Evolutionary conservation across 1,140 invertebrate genomes (phyloP), one percentile per base, ranked within the genome.

Genomic region (Drosophila pseudoananassae): DNA sequence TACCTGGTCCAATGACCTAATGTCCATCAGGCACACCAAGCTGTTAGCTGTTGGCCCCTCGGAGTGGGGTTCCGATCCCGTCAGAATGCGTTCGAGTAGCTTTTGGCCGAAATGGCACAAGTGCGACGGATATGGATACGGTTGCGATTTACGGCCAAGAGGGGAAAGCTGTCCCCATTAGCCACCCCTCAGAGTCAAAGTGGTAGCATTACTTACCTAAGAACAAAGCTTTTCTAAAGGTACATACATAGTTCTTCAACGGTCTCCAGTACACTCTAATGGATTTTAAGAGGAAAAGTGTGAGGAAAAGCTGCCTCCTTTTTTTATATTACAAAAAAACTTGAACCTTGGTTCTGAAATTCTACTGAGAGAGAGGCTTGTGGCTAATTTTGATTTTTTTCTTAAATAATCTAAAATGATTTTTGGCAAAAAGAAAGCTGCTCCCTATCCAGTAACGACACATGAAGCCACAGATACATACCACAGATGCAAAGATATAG

Each of bases 1-100:
- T 17, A 20, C 40, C 66, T 65, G 64, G 65, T 70, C 66, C 66
- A 75, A 68, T 75, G 71, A 52, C 60, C 61, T 72, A 76, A 55
- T 69, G 43, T 53, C 54, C 61, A 68, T 49, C 54, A 31, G 47
- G 14, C 29, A 51, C 15, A 23, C 23, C 20, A 63, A 25, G 20
- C 20, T 20, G 20, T 40, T 14, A 6, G 8, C 38, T 3, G 12
- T 10, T 10, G 10, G 12, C n/a, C 38, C 5, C 14, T 40, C 38
- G 7, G n/a, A 12, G 8, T 1, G 36, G 38, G 38, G 7, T 40
- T 40, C 38, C 38, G 38, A 40, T 40, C 12, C 14, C 14, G 25
- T 1, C 38, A 50, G 45, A 38, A 65, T 33, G 53, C 12, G 4
- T 61, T 46, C 40, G n/a, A 58, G 36, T 68, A n/a, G 43, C 14